Evolutionary conservation across 2,113 vertebrate genomes (phyloP).

Genomic region (Cyphotilapia sp.): DNA sequence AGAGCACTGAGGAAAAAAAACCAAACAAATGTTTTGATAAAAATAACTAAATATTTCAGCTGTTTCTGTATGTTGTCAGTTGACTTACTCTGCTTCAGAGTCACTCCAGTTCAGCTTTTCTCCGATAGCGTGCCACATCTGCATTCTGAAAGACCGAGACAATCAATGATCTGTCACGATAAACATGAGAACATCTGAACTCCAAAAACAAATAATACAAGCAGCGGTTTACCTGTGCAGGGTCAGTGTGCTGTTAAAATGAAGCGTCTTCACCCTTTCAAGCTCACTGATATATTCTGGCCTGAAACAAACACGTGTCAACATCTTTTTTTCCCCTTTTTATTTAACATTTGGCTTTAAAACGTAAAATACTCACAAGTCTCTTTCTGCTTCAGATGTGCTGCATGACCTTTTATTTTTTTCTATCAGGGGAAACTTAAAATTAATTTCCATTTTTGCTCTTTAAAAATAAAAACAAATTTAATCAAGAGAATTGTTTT

Average conservation of each 20-base stretch:
- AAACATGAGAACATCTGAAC: not conserved
- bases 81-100: slow-evolving; percentile 56
- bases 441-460: not conserved
- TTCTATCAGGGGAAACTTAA: slow-evolving; percentile 17
- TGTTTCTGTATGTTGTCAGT: not conserved
- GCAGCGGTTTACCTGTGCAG: slow-evolving; percentile 62
- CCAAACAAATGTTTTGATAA: not conserved
- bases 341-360: not conserved
- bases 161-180: not conserved
- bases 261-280: slow-evolving; percentile 51
- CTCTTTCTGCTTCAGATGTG: slow-evolving; percentile 48
- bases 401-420: slow-evolving; percentile 50
- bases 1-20: slow-evolving; percentile 35
- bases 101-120: slow-evolving; percentile 61
- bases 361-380: slow-evolving; percentile 54
- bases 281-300: slow-evolving; percentile 58
- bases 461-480: not conserved
- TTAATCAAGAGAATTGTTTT: not conserved
- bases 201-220: not conserved
- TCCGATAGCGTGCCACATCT: slow-evolving; percentile 65
- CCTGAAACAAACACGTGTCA: slow-evolving; percentile 15
- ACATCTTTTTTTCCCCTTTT: not conserved
- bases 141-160: slow-evolving; percentile 61
- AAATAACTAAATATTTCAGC: not conserved
- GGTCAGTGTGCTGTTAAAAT: slow-evolving; percentile 66